Conservation (phyloP, 2,797 vertebrate species). For the Notolabrus celidotus region DNA sequence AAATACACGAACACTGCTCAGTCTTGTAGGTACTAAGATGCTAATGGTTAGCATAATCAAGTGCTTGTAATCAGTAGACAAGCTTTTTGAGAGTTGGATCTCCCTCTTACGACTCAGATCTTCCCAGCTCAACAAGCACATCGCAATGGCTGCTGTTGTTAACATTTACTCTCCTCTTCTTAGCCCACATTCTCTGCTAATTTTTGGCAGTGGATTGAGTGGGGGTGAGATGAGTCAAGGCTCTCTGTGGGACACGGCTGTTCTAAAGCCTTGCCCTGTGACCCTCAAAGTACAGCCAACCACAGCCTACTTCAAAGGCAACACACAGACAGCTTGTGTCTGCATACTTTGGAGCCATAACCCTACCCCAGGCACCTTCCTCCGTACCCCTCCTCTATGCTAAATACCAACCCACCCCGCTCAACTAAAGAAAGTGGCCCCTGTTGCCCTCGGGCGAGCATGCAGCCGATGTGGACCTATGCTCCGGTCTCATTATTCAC, state of each 20-base stretch:
- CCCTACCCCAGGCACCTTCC: slow-evolving; percentile 60
- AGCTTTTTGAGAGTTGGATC: background rate
- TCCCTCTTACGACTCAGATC: background rate
- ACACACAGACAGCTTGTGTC: slow-evolving; percentile 63
- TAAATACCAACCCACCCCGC: slow-evolving; percentile 53
- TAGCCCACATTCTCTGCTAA: slow-evolving; percentile 25
- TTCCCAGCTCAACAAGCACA: background rate
- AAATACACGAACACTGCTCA: background rate
- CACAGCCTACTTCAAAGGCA: slow-evolving; percentile 64
- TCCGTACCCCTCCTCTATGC: slow-evolving; percentile 28
- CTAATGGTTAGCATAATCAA: too few relatives aligned
- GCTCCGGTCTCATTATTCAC: slow-evolving; percentile 47
- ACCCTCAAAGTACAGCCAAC: slow-evolving; percentile 59
- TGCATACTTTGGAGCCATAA: slow-evolving; percentile 53
- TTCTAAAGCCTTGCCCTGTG: slow-evolving; percentile 66
- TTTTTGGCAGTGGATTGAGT: slow-evolving; percentile 19
- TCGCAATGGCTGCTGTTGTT: slow-evolving; percentile 23
- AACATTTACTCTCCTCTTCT: background rate
- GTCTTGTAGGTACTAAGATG: background rate
- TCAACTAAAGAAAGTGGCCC: slow-evolving; percentile 62
- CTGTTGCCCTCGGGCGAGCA: slow-evolving; percentile 49
- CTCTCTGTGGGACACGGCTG: slow-evolving; percentile 56
- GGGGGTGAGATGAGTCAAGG: slow-evolving; percentile 34
- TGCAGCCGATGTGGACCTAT: slow-evolving; percentile 43
- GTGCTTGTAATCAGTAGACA: too few relatives aligned